phyloP scores from a whole-genome alignment of 2,113 vertebrate genomes.

The Myocastor coypus region DNA sequence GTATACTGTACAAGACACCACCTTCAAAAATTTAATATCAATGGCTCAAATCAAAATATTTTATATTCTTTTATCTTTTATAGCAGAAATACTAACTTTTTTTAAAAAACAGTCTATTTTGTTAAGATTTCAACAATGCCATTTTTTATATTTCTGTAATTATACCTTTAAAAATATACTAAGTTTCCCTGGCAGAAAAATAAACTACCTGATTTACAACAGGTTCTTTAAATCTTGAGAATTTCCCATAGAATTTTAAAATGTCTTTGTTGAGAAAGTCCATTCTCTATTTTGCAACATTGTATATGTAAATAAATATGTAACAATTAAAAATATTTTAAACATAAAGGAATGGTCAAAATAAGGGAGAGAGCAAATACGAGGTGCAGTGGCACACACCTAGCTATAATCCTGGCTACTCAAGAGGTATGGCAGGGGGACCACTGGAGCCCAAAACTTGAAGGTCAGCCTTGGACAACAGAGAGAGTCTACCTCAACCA shows the following conservation, averaged over 20 bases:
- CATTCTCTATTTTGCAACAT: neutral
- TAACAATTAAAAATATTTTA: neutral
- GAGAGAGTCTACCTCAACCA: neutral
- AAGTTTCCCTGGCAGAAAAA: constrained; percentile 61
- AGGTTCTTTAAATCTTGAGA: constrained; percentile 53
- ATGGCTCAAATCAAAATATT: constrained; percentile 78
- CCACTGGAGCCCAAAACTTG: neutral
- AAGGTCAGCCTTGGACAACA: neutral
- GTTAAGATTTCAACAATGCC: constrained; percentile 73
- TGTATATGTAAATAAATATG: neutral
- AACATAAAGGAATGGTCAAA: constrained; percentile 21
- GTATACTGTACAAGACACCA: constrained; percentile 53
- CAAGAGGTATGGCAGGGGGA: neutral
- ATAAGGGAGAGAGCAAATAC: neutral
- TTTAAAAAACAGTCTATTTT: constrained; percentile 27
- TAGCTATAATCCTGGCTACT: neutral
- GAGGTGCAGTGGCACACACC: too few relatives aligned
- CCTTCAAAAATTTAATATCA: constrained; percentile 74
- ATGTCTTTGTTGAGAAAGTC: neutral
- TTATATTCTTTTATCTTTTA: constrained; percentile 74
- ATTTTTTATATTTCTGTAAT: constrained; percentile 73
- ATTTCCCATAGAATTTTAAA: constrained; percentile 59
- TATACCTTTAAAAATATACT: constrained; percentile 75
- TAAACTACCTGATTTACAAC: constrained; percentile 69
- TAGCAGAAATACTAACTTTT: constrained; percentile 47